phyloP scores from a whole-genome alignment of 1,140 invertebrate species.

The Scaptomyza graminum region DNA sequence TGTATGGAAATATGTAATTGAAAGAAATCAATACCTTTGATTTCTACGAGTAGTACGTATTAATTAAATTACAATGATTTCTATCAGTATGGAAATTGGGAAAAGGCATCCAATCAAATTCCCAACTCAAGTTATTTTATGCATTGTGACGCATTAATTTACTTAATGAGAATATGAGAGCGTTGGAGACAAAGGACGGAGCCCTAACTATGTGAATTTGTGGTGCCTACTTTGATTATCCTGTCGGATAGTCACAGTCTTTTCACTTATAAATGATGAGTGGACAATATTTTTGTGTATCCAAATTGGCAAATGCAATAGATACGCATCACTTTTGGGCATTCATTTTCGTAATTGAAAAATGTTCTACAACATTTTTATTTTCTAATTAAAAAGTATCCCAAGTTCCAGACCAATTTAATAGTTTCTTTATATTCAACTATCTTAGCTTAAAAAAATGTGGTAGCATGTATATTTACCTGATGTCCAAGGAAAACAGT shows the following conservation, averaged over 20 bases:
- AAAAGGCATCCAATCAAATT: not conserved
- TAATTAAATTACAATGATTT: slow-evolving; percentile 57
- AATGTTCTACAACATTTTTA: too few species aligned
- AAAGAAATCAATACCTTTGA: not conserved
- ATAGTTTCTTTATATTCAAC: too few species aligned
- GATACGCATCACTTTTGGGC: slow-evolving; percentile 12
- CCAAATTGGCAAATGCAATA: slow-evolving; percentile 31
- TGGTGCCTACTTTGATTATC: slow-evolving; percentile 20
- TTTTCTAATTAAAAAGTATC: too few species aligned
- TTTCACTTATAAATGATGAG: slow-evolving; percentile 36
- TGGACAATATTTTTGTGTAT: slow-evolving; percentile 62
- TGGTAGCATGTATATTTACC: slow-evolving; percentile 7
- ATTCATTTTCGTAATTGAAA: slow-evolving; percentile 9
- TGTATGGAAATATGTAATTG: slow-evolving; percentile 16
- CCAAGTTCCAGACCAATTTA: too few species aligned
- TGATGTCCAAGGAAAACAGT: slow-evolving; percentile 9
- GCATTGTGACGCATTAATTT: slow-evolving; percentile 26
- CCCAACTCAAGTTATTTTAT: slow-evolving; percentile 33
- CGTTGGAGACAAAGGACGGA: not conserved
- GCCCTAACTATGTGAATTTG: not conserved
- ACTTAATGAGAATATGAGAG: slow-evolving; percentile 50
- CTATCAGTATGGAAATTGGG: slow-evolving; percentile 25
- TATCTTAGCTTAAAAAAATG: not conserved
- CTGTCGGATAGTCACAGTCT: slow-evolving; percentile 13
- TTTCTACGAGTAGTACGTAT: not conserved